Evolutionary conservation across 2,888 invertebrate species (phyloP).

Genomic region (Rhaphigaster nebulosa): DNA sequence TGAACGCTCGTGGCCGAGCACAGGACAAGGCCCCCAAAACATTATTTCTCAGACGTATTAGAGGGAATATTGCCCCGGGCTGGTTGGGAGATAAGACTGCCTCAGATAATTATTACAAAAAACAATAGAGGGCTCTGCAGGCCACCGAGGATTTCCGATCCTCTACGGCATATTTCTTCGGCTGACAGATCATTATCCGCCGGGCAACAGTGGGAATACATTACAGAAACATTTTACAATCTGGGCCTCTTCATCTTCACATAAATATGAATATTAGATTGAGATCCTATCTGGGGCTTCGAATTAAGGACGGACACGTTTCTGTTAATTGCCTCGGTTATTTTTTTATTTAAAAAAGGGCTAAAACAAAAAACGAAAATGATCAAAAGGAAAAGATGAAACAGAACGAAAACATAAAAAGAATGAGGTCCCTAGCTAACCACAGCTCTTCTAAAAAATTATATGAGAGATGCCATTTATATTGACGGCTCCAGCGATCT

Average conservation of each 20-base stretch:
- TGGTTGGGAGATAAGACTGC: background rate
- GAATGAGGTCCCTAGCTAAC: background rate
- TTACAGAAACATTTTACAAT: conserved; percentile 56
- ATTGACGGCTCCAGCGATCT: conserved; percentile 25
- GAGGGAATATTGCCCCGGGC: background rate
- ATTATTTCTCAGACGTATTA: background rate
- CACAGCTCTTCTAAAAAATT: conserved; percentile 45
- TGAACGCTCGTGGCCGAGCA: background rate
- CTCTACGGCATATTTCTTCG: conserved; percentile 21
- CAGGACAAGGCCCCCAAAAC: background rate
- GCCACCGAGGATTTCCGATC: conserved; percentile 24
- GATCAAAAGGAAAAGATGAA: conserved; percentile 43
- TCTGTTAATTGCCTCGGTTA: conserved; percentile 53
- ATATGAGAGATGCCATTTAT: conserved; percentile 52
- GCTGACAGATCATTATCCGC: conserved; percentile 55
- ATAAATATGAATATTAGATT: conserved; percentile 59
- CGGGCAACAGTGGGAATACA: conserved; percentile 52
- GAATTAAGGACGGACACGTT: conserved; percentile 58
- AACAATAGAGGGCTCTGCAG: conserved; percentile 51
- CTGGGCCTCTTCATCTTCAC: conserved; percentile 56
- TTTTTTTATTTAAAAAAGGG: conserved; percentile 38
- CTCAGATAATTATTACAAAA: conserved; percentile 53
- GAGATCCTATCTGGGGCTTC: conserved; percentile 52
- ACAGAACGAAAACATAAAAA: conserved; percentile 38
- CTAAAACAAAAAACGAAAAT: conserved; percentile 28